Conservation (phyloP, 2,113 vertebrate species). For the Cariama cristata region DNA sequence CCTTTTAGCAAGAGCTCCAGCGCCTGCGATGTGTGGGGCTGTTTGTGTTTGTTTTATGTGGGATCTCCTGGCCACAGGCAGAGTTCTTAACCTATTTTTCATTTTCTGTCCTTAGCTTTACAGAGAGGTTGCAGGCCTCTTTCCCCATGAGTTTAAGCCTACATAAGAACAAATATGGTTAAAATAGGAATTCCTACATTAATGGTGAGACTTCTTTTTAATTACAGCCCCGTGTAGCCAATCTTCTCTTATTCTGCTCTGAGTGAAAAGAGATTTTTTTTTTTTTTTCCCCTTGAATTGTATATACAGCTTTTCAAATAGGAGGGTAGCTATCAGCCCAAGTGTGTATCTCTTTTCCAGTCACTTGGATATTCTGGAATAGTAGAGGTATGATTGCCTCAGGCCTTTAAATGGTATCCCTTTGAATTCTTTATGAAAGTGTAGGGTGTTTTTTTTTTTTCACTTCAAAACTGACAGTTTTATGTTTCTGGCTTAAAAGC, state of each 20-base stretch:
- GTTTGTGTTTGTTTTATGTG: slow-evolving; percentile 45
- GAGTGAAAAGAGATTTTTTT: neutral
- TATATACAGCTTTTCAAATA: neutral
- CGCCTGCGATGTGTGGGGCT: neutral
- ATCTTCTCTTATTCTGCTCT: neutral
- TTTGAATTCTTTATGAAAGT: neutral
- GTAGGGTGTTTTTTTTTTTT: neutral
- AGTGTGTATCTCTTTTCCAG: neutral
- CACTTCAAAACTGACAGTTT: neutral
- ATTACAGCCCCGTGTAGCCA: neutral
- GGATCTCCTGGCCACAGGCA: neutral
- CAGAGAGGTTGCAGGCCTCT: neutral
- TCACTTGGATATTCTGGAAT: neutral
- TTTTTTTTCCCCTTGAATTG: neutral
- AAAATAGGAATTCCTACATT: neutral
- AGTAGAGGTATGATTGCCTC: neutral
- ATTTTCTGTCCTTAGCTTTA: neutral
- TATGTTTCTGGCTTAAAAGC: neutral
- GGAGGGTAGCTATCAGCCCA: neutral
- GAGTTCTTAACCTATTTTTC: slow-evolving; percentile 28
- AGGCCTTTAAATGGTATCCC: neutral
- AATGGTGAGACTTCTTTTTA: neutral
- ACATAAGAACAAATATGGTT: neutral
- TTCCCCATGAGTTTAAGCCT: neutral
- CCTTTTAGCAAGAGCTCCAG: neutral